These are phyloP conservation scores for Drosophila borborema DNA, from an alignment of 2,888 invertebrate genomes.

Conservation along the genomic window DNA sequence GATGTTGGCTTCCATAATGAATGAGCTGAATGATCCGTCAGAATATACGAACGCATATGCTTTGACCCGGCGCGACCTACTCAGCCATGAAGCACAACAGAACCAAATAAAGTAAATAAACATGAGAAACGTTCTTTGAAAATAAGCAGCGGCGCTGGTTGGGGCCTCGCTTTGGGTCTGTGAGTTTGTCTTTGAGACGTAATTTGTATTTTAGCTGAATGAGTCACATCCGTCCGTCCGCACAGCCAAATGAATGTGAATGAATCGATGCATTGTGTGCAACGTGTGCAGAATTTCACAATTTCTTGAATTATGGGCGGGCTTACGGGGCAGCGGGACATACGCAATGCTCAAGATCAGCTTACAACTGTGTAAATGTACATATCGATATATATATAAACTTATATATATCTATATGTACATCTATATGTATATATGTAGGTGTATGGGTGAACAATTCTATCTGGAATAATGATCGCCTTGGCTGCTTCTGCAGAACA, in stretches of 20 bases:
- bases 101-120: constrained; percentile 41
- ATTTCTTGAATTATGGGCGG: constrained; percentile 40
- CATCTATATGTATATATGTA: background rate
- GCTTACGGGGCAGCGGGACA: constrained; percentile 1
- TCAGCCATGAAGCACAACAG: constrained; percentile 62
- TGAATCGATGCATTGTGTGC: constrained; percentile 63
- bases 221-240: constrained; percentile 63
- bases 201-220: constrained; percentile 57
- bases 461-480: constrained; percentile 40
- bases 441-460: constrained; percentile 31
- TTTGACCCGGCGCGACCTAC: constrained; percentile 57
- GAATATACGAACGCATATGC: constrained; percentile 32
- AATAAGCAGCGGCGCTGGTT: background rate
- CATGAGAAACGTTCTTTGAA: constrained; percentile 35
- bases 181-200: constrained; percentile 23
- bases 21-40: constrained; percentile 50
- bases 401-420: background rate
- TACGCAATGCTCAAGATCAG: constrained; percentile 43
- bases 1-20: constrained; percentile 9
- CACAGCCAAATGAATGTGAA: constrained; percentile 11
- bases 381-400: background rate
- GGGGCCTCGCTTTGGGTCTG: constrained; percentile 14
- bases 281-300: constrained; percentile 73
- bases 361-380: constrained; percentile 23
- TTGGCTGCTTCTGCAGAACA: constrained; percentile 39